Percentiles rank a stretch among this genome's conserved stretches.
These are phyloP conservation scores for Pycnonotus jocosus DNA, from an alignment of 2,113 vertebrate genomes.

Conservation along the genomic window DNA sequence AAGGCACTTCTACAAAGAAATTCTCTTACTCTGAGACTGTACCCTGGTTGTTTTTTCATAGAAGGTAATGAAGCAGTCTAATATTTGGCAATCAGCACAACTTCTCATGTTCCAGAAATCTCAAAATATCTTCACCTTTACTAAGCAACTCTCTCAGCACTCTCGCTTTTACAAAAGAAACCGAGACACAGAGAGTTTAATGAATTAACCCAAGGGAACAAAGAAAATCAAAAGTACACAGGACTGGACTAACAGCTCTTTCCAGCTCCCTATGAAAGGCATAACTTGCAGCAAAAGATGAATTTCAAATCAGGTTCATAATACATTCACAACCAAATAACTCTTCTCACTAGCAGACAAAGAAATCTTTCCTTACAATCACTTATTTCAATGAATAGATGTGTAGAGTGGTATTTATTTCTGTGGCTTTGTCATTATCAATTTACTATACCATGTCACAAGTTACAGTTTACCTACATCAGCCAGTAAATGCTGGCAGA, in stretches of 20 bases:
- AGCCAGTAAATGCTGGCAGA: not conserved
- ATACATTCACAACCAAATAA: not conserved
- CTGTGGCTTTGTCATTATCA: not conserved
- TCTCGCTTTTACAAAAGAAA: not conserved
- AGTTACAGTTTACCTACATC: slow-evolving; percentile 38
- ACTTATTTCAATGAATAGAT: slow-evolving; percentile 28
- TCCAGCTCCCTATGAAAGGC: not conserved
- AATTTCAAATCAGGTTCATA: not conserved
- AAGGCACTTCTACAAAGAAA: not conserved
- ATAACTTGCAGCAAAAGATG: not conserved
- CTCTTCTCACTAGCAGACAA: not conserved
- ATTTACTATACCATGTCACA: slow-evolving; percentile 44
- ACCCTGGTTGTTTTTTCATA: not conserved
- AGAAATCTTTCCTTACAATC: not conserved
- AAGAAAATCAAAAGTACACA: not conserved
- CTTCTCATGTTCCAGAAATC: not conserved
- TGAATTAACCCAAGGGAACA: not conserved
- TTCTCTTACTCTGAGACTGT: not conserved
- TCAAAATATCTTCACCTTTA: not conserved
- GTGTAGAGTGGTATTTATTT: not conserved
- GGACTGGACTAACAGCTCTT: not conserved
- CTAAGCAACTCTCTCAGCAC: not conserved
- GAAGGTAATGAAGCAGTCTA: not conserved
- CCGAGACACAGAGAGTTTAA: not conserved
- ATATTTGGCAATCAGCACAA: not conserved